phyloP scores from a whole-genome alignment of 2,888 invertebrate species.

The Tuta absoluta region DNA sequence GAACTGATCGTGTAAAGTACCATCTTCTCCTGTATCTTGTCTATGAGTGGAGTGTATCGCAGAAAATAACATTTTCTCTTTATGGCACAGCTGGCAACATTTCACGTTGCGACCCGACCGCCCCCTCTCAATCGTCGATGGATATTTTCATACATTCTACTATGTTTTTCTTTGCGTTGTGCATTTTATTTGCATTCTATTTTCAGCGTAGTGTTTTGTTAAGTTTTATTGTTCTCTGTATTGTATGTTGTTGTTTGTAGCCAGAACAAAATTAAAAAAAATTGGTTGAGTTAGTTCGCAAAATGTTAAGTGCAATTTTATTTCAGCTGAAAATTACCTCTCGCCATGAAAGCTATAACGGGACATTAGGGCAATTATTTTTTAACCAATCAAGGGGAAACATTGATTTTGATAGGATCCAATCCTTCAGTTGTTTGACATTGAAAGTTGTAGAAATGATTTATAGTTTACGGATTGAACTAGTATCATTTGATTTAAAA shows the following conservation, averaged over 20 bases:
- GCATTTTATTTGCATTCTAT: constrained; percentile 11
- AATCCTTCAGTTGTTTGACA: background rate
- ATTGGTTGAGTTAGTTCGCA: background rate
- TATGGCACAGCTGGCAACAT: constrained; percentile 21
- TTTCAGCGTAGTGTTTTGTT: background rate
- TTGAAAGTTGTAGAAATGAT: too few relatives aligned
- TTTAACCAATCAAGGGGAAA: constrained; percentile 32
- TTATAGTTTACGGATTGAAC: too few relatives aligned
- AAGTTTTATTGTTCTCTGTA: background rate
- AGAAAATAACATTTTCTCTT: constrained; percentile 22
- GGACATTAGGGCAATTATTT: constrained; percentile 31
- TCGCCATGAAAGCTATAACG: too few relatives aligned
- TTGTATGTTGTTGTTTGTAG: background rate
- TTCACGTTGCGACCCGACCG: constrained; percentile 21
- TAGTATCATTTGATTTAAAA: too few relatives aligned
- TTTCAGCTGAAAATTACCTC: background rate
- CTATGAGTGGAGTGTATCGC: constrained; percentile 3
- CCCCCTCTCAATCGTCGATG: background rate
- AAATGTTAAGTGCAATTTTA: background rate
- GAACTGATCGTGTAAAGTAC: background rate
- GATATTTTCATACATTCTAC: constrained; percentile 8
- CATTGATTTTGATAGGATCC: constrained; percentile 29
- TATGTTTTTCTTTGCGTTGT: background rate
- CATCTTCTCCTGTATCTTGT: background rate
- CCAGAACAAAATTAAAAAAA: background rate